Evolutionary conservation across 2,797 vertebrate species (phyloP), one percentile per base, ranked within the genome.

Genomic region (Champsocephalus esox): DNA sequence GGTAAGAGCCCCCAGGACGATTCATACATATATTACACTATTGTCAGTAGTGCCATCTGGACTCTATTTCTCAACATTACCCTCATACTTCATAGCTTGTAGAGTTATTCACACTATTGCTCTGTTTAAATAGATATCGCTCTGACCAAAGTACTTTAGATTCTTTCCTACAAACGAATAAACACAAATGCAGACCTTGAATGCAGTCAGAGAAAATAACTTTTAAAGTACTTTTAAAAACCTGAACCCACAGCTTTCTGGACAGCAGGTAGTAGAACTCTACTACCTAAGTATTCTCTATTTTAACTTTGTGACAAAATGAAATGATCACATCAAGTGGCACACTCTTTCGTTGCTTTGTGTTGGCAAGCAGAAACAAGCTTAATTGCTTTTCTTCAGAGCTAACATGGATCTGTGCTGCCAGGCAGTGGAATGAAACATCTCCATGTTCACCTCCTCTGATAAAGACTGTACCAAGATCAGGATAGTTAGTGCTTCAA

Each of bases 321-420:
- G 32, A 78, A 74, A 70, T 61, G 24, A 76, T 48, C 68, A 66
- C 60, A 72, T 58, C 50, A 77, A 71, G 66, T 70, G 72, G 28
- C 28, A 75, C 75, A 87, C 63, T 44, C 70, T 89, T 80, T 84
- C 64, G 81, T 80, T 43, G 28, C 61, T 71, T 49, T 57, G 54
- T 82, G 78, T 69, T 90, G 83, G 84, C 89, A 87, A 77, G 69
- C 70, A 78, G 63, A 79, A 90, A 92, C 87, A 82, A 91, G 80
- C 77, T 86, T 89, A 83, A 90, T 88, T 92, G 84, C 86, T 76
- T 74, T 72, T 75, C 86, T 87, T 87, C 67, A 85, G 49, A 79
- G 71, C 66, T 67, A 74, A 82, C 63, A 82, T 81, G 75, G 79
- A 69, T 80, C 65, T 28, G 41, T 19, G 75, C 73, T 86, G 79